A percentile compares a stretch with the other conserved stretches of the same genome.
Evolutionary conservation across 2,113 vertebrate species (phyloP).

Genomic region (Thalassoma bifasciatum): DNA sequence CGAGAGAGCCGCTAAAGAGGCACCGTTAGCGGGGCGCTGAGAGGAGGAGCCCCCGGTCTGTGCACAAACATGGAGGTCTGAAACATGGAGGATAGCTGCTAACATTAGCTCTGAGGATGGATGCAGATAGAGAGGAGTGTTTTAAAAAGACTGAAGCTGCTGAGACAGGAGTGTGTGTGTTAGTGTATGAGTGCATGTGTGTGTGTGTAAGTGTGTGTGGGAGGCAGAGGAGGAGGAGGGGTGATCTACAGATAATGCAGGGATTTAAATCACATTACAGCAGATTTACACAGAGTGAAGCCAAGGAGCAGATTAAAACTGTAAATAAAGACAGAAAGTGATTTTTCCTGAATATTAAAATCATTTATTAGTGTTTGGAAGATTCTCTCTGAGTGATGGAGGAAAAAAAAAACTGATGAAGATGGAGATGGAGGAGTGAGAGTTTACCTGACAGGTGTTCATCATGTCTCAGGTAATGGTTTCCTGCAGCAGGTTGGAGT

Average conservation of each 20-base stretch:
- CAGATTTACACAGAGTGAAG: background rate
- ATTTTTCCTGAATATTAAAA: no score
- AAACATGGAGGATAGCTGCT: conserved; percentile 57
- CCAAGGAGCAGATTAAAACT: no score
- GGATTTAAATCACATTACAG: background rate
- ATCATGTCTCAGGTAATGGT: no score
- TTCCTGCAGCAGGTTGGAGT: no score
- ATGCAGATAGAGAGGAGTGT: background rate
- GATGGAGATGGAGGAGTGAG: no score
- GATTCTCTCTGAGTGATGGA: no score
- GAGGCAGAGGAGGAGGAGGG: background rate
- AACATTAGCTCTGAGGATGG: conserved; percentile 1
- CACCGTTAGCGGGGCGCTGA: conserved; percentile 50
- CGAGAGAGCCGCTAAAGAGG: conserved; percentile 14
- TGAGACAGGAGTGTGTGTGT: background rate
- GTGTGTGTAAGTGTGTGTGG: background rate
- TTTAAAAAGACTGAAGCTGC: background rate
- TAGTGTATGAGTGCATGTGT: background rate
- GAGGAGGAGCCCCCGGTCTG: conserved; percentile 39
- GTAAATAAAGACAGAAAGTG: background rate
- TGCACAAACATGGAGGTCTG: conserved; percentile 47
- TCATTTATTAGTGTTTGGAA: no score
- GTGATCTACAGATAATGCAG: background rate
- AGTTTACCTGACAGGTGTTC: no score
- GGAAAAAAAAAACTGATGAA: no score